Percentiles rank a stretch among this genome's conserved stretches.
phyloP scores from a whole-genome alignment of 2,888 invertebrate species.

The Cylloceria caligata region DNA sequence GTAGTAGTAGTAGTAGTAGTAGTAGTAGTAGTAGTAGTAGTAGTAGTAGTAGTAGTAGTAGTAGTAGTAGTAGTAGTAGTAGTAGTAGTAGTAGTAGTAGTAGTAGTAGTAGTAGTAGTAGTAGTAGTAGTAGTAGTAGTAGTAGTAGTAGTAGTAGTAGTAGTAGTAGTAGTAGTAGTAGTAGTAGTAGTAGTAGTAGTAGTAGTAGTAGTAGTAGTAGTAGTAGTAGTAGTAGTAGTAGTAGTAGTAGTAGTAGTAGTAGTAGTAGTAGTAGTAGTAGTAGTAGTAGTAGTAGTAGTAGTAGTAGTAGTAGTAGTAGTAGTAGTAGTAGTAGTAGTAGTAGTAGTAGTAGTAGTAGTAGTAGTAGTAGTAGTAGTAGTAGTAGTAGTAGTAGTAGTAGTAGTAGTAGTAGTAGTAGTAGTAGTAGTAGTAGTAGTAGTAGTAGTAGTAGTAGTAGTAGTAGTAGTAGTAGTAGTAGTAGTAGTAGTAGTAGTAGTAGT shows the following conservation, averaged over 20 bases:
- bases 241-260: constrained; percentile 45
- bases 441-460: constrained; percentile 45
- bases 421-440: constrained; percentile 44
- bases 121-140: constrained; percentile 45
- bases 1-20: constrained; percentile 44
- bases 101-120: constrained; percentile 44
- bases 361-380: constrained; percentile 47
- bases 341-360: constrained; percentile 46
- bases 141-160: constrained; percentile 46
- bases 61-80: constrained; percentile 44
- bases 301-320: constrained; percentile 46
- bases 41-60: constrained; percentile 45
- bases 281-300: constrained; percentile 46
- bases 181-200: constrained; percentile 44
- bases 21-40: constrained; percentile 45
- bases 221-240: constrained; percentile 44
- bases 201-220: constrained; percentile 42
- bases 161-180: constrained; percentile 44
- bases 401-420: constrained; percentile 44
- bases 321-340: constrained; percentile 46
- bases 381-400: constrained; percentile 41
- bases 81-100: constrained; percentile 44
- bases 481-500: constrained; percentile 44
- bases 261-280: constrained; percentile 46
- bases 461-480: constrained; percentile 45